A percentile compares a stretch with the other conserved stretches of the same genome.
Conservation (phyloP, 2,888 invertebrate species). For the Gastrophysa polygoni region DNA sequence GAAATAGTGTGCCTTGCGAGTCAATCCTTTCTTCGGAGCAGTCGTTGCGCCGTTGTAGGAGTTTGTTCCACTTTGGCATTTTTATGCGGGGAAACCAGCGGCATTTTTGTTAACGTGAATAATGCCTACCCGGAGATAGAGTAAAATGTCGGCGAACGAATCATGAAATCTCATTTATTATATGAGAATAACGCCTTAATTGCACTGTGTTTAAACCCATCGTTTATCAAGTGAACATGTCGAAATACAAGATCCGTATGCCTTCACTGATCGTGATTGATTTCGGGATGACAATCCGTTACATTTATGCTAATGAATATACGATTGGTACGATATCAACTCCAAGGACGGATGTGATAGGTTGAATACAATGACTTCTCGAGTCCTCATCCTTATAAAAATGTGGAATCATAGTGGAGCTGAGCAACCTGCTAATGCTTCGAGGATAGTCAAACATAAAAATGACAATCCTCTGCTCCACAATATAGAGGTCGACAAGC, state of each 20-base stretch:
- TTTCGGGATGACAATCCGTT: background rate
- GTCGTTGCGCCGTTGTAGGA: constrained; percentile 37
- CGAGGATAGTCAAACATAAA: too few relatives aligned
- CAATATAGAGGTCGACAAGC: too few relatives aligned
- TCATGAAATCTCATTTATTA: constrained; percentile 36
- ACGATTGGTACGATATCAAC: background rate
- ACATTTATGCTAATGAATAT: background rate
- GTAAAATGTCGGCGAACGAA: constrained; percentile 38
- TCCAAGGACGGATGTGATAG: background rate
- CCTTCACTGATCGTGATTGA: constrained; percentile 1
- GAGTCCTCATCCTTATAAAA: too few relatives aligned
- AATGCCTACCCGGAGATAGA: constrained; percentile 35
- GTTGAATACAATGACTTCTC: background rate
- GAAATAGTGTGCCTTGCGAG: constrained; percentile 23
- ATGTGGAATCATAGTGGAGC: too few relatives aligned
- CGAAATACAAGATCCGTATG: constrained; percentile 1
- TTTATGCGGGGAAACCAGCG: constrained; percentile 42
- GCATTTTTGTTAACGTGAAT: constrained; percentile 39
- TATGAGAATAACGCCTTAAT: constrained; percentile 41
- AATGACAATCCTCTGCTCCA: too few relatives aligned
- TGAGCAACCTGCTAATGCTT: too few relatives aligned
- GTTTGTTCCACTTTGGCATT: constrained; percentile 45
- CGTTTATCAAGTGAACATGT: constrained; percentile 35
- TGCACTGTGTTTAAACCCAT: constrained; percentile 39
- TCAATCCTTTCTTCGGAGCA: constrained; percentile 30